A percentile compares a stretch with the other conserved stretches of the same genome.
Evolutionary conservation across 1,140 invertebrate genomes (phyloP).

Genomic region (Melanaphis sacchari): DNA sequence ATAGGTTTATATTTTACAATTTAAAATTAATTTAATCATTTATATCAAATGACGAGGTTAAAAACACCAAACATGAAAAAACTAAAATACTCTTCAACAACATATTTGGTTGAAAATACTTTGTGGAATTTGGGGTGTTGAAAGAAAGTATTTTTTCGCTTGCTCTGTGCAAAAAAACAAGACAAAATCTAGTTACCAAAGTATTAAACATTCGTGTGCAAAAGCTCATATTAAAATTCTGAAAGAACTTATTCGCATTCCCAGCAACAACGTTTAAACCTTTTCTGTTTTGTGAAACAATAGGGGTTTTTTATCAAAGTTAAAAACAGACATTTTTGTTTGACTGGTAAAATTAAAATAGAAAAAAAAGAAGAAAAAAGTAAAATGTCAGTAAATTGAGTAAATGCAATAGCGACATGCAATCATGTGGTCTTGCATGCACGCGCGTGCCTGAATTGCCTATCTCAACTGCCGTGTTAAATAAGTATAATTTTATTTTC

Average conservation of each 20-base stretch:
- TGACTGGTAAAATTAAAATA: conserved; percentile 18
- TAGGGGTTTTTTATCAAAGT: conserved; percentile 35
- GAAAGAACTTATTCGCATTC: conserved; percentile 12
- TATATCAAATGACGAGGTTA: neutral
- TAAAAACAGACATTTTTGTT: conserved; percentile 47
- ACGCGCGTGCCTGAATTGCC: conserved; percentile 20
- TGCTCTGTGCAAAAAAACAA: neutral
- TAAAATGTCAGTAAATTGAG: conserved; percentile 1
- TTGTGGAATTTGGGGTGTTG: neutral
- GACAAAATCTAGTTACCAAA: conserved; percentile 8
- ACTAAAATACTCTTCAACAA: neutral
- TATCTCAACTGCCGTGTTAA: neutral
- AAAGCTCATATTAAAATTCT: conserved; percentile 26
- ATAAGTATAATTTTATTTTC: neutral
- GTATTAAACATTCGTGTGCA: conserved; percentile 4
- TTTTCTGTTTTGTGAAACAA: conserved; percentile 27
- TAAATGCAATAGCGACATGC: conserved; percentile 41
- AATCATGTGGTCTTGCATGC: neutral
- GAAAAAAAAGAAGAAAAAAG: neutral
- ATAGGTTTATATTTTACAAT: neutral
- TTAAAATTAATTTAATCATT: neutral
- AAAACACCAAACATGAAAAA: neutral
- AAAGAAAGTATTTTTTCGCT: neutral
- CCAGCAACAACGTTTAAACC: conserved; percentile 32
- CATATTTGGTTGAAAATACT: neutral